A percentile compares a stretch with the other conserved stretches of the same genome.
Evolutionary conservation across 1,140 invertebrate species (phyloP).

Genomic region (Cephus cinctus): DNA sequence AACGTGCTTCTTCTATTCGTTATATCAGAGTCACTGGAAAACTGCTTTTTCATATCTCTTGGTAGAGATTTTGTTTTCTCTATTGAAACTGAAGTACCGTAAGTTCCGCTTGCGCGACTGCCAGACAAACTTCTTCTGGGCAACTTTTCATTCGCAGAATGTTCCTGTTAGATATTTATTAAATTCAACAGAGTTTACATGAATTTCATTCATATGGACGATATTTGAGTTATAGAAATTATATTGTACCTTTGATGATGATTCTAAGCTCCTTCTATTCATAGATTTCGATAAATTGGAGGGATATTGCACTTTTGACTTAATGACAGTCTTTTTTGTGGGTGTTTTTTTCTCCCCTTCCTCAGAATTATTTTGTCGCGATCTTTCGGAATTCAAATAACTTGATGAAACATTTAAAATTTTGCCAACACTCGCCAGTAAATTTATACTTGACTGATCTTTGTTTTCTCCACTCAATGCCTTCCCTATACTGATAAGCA

Average conservation of each 20-base stretch:
- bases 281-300: constrained; percentile 13
- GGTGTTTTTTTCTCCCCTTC: constrained; percentile 1
- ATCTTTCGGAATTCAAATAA: background rate
- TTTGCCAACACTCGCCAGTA: constrained; percentile 32
- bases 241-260: constrained; percentile 25
- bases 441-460: constrained; percentile 19
- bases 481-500: constrained; percentile 32
- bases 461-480: constrained; percentile 28
- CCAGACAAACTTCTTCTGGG: constrained; percentile 21
- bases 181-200: background rate
- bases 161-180: constrained; percentile 1
- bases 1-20: background rate
- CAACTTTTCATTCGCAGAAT: constrained; percentile 9
- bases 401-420: constrained; percentile 29
- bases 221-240: constrained; percentile 5
- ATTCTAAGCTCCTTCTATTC: constrained; percentile 21
- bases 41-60: constrained; percentile 27
- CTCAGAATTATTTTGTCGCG: background rate
- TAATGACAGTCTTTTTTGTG: background rate
- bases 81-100: constrained; percentile 1
- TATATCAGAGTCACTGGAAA: constrained; percentile 26
- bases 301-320: background rate
- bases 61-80: constrained; percentile 24
- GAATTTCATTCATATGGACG: background rate
- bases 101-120: constrained; percentile 10